A percentile compares a stretch with the other conserved stretches of the same genome.
Evolutionary conservation across 1,140 invertebrate genomes (phyloP).

Genomic region (Cecropterus lyciades): DNA sequence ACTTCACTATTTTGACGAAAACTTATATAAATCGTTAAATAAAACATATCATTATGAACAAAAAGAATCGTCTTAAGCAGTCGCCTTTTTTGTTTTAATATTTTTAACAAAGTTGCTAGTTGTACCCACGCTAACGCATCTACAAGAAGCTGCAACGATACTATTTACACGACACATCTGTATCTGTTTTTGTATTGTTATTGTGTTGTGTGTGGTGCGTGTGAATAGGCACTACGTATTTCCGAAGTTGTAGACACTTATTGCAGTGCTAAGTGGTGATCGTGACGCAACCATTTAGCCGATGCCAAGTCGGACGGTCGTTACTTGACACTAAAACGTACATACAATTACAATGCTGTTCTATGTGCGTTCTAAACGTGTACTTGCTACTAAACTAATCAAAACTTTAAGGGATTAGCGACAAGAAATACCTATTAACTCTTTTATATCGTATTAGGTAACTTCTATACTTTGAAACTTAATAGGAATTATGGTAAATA

Average conservation of each 20-base stretch:
- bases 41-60: too few relatives aligned
- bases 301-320: conserved; percentile 5
- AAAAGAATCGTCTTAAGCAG: too few relatives aligned
- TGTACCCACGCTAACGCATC: too few relatives aligned
- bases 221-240: background rate
- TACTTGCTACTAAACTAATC: conserved; percentile 5
- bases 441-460: background rate
- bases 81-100: too few relatives aligned
- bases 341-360: conserved; percentile 16
- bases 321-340: conserved; percentile 14
- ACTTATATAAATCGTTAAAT: too few relatives aligned
- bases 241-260: background rate
- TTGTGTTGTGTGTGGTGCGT: too few relatives aligned
- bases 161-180: too few relatives aligned
- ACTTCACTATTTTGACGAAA: too few relatives aligned
- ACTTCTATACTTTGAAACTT: background rate
- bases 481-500: background rate
- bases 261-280: conserved; percentile 11
- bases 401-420: conserved; percentile 5
- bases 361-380: background rate
- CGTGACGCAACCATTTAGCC: conserved; percentile 7
- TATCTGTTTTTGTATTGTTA: too few relatives aligned
- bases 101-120: too few relatives aligned
- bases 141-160: too few relatives aligned
- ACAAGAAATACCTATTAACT: conserved; percentile 1